A percentile compares a stretch with the other conserved stretches of the same genome.
Evolutionary conservation across 2,113 vertebrate genomes (phyloP).

Genomic region (Proterorhinus semilunaris): DNA sequence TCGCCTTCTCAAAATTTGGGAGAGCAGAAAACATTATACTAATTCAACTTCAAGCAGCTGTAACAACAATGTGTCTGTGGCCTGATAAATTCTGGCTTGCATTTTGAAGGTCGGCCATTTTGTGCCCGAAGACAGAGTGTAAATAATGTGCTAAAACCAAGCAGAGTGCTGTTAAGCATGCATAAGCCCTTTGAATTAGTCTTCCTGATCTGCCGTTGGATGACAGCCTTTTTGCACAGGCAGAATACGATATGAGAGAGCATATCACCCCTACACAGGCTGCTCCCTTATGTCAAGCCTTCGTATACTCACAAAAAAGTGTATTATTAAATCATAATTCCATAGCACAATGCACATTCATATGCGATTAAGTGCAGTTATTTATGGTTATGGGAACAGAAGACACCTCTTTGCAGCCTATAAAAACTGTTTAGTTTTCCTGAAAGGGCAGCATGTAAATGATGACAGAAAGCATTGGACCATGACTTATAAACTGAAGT

Average conservation of each 20-base stretch:
- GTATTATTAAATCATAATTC: conserved; percentile 38
- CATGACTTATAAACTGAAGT: conserved; percentile 33
- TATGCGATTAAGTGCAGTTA: conserved; percentile 22
- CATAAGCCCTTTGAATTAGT: conserved; percentile 71
- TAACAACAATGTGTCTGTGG: conserved; percentile 4
- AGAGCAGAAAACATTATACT: background rate
- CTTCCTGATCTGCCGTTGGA: conserved; percentile 63
- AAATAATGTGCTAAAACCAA: conserved; percentile 65
- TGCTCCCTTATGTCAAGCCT: conserved; percentile 48
- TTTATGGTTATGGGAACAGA: conserved; percentile 29
- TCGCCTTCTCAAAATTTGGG: background rate
- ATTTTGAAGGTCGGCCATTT: conserved; percentile 30
- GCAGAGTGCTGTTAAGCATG: conserved; percentile 60
- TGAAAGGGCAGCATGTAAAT: conserved; percentile 44
- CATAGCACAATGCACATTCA: conserved; percentile 6
- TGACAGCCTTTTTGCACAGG: conserved; percentile 45
- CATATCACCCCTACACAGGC: conserved; percentile 59
- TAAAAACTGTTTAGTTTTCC: conserved; percentile 41
- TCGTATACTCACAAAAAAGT: conserved; percentile 30
- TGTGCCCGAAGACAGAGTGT: conserved; percentile 45
- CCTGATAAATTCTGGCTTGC: conserved; percentile 12
- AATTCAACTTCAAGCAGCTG: conserved; percentile 1
- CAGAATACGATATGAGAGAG: conserved; percentile 58
- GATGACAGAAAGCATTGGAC: conserved; percentile 52
- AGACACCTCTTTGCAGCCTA: conserved; percentile 17